Evolutionary conservation across 2,797 vertebrate species (phyloP).

Genomic region (Paratrypauchen microcephalus): DNA sequence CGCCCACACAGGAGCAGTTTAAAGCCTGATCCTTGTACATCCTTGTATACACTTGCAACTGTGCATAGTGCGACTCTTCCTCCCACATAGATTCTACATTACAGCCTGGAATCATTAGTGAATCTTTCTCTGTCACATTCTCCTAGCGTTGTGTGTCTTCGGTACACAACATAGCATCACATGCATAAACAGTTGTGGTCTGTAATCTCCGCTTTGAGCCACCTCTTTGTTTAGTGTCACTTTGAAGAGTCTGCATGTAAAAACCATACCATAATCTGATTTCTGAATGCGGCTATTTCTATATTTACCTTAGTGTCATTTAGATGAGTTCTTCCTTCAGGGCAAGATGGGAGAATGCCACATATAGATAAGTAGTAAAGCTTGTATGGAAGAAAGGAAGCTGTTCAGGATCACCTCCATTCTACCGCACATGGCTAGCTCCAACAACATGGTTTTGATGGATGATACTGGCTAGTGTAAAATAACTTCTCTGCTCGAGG

Average conservation of each 20-base stretch:
- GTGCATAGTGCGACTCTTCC: background rate
- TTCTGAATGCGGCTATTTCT: conserved; percentile 31
- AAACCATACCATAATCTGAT: conserved; percentile 38
- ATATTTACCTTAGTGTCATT: conserved; percentile 39
- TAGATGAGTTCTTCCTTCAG: conserved; percentile 42
- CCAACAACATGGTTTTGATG: conserved; percentile 34
- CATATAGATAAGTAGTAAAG: conserved; percentile 23
- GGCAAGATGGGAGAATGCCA: conserved; percentile 14
- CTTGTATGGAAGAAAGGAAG: conserved; percentile 22
- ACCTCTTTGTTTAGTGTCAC: conserved; percentile 35
- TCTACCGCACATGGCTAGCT: conserved; percentile 24
- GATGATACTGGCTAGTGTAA: conserved; percentile 24
- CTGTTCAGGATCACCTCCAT: conserved; percentile 34
- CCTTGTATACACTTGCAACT: conserved; percentile 16
- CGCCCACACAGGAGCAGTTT: conserved; percentile 45
- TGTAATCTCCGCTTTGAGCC: conserved; percentile 45
- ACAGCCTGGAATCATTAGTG: background rate
- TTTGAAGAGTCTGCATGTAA: conserved; percentile 36
- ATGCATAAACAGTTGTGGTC: conserved; percentile 19
- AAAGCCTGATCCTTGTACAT: conserved; percentile 47
- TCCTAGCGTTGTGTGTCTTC: background rate
- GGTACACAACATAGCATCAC: background rate
- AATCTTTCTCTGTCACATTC: background rate
- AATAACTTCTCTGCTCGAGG: conserved; percentile 37
- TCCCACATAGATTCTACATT: background rate